Evolutionary conservation across 2,797 vertebrate genomes (phyloP).

Genomic region (Malacoraja senta): DNA sequence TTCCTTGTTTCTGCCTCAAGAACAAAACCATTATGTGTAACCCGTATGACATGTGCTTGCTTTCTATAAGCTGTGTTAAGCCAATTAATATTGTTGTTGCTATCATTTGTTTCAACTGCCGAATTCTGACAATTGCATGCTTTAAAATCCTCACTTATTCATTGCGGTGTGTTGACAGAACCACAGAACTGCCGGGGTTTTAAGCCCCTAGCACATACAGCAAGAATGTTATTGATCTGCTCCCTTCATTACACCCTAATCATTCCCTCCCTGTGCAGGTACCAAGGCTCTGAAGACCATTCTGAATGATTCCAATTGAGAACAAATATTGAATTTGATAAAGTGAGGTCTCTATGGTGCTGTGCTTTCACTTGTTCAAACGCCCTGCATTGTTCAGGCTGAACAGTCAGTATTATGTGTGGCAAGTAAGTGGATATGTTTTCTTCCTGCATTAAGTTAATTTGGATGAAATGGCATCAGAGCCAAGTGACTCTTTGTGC

Average conservation of each 20-base stretch:
- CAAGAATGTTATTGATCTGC: background rate
- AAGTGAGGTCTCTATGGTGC: background rate
- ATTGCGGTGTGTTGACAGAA: background rate
- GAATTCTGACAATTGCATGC: background rate
- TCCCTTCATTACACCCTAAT: background rate
- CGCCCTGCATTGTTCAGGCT: background rate
- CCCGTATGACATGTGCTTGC: background rate
- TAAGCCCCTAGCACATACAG: background rate
- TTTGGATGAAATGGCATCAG: background rate
- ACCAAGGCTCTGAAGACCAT: background rate
- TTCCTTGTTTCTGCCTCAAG: no score
- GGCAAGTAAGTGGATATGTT: background rate
- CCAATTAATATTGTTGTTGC: background rate
- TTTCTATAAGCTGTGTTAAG: background rate
- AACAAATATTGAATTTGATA: background rate
- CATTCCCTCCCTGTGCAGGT: background rate
- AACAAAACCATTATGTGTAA: no score
- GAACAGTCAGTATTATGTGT: background rate
- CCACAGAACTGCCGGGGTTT: background rate
- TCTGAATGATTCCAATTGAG: background rate
- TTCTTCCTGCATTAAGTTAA: background rate
- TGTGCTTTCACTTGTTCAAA: background rate
- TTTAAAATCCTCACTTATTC: background rate
- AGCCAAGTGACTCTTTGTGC: no score
- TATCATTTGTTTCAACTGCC: background rate